Conservation (phyloP, 1,140 invertebrate species). For the Drosophila pruinosa region DNA sequence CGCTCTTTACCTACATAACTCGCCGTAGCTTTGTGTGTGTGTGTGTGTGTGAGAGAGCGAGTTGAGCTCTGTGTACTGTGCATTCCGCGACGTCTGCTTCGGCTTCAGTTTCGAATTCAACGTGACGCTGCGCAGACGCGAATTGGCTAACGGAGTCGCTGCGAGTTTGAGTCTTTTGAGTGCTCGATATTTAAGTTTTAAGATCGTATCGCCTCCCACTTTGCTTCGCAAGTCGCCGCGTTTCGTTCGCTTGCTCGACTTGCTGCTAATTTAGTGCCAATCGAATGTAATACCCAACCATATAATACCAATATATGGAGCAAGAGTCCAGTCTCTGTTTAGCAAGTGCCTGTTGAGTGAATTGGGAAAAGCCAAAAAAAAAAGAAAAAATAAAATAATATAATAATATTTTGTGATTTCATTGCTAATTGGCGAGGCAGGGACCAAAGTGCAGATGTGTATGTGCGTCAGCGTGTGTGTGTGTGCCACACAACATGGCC, state of each 20-base stretch:
- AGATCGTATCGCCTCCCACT: slow-evolving; percentile 28
- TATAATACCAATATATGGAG: slow-evolving; percentile 18
- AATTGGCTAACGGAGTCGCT: slow-evolving; percentile 24
- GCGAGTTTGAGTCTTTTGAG: background rate
- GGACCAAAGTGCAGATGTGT: slow-evolving; percentile 15
- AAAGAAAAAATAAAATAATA: slow-evolving; percentile 20
- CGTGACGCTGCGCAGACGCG: slow-evolving; percentile 80
- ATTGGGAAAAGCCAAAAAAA: slow-evolving; percentile 1
- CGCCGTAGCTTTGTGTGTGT: background rate
- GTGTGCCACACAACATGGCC: slow-evolving; percentile 38
- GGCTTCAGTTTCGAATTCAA: slow-evolving; percentile 72
- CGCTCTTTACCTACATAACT: slow-evolving; percentile 38
- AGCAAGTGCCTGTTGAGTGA: slow-evolving; percentile 41
- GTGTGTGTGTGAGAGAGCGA: slow-evolving; percentile 19
- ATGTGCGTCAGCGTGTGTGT: slow-evolving; percentile 5
- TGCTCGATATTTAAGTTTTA: slow-evolving; percentile 13
- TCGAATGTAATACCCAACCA: slow-evolving; percentile 45
- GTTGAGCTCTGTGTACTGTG: slow-evolving; percentile 32
- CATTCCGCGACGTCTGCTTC: slow-evolving; percentile 24
- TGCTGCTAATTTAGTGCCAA: slow-evolving; percentile 70
- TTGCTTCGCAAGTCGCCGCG: background rate
- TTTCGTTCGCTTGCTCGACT: slow-evolving; percentile 23
- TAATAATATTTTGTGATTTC: slow-evolving; percentile 55
- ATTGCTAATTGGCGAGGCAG: slow-evolving; percentile 65
- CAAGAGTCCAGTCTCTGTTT: slow-evolving; percentile 34